Percentiles rank a stretch among this genome's conserved stretches.
These are phyloP conservation scores for Netelia virgata DNA, from an alignment of 2,888 invertebrate genomes.

Conservation along the genomic window DNA sequence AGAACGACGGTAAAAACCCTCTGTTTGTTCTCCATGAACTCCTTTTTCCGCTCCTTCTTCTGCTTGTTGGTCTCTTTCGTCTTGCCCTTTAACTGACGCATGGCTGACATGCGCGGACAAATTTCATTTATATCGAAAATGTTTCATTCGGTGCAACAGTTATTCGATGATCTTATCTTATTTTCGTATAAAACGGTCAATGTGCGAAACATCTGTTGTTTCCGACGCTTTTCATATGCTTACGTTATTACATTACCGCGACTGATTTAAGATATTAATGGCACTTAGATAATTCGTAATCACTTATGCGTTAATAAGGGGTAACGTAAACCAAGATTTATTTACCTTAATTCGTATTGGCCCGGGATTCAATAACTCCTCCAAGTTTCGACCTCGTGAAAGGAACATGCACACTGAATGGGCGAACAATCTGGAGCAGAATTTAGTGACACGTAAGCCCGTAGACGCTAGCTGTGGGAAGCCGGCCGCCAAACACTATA, in stretches of 20 bases:
- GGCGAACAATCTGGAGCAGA: conserved; percentile 24
- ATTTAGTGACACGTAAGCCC: conserved; percentile 45
- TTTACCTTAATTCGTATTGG: conserved; percentile 23
- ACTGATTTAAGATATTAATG: neutral
- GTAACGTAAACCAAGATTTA: neutral
- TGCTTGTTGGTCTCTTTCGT: conserved; percentile 94
- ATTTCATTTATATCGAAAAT: too few species aligned
- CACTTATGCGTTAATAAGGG: neutral
- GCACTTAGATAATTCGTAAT: neutral
- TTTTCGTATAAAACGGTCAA: too few species aligned
- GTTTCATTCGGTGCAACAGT: too few species aligned
- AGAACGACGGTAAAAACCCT: conserved; percentile 92
- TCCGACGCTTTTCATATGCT: neutral
- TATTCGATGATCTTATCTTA: too few species aligned
- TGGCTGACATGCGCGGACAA: conserved; percentile 77
- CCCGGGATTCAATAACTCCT: neutral
- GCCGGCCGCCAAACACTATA: neutral
- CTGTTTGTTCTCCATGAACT: conserved; percentile 92
- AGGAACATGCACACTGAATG: neutral
- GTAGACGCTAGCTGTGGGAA: conserved; percentile 35
- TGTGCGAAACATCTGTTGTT: conserved; percentile 1
- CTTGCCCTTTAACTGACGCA: conserved; percentile 93
- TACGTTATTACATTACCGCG: neutral
- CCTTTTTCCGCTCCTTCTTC: conserved; percentile 93
- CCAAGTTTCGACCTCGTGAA: neutral